Percentiles rank a stretch among this genome's conserved stretches.
These are phyloP conservation scores for Pyrgilauda ruficollis DNA, from an alignment of 2,113 vertebrate genomes.

Conservation along the genomic window DNA sequence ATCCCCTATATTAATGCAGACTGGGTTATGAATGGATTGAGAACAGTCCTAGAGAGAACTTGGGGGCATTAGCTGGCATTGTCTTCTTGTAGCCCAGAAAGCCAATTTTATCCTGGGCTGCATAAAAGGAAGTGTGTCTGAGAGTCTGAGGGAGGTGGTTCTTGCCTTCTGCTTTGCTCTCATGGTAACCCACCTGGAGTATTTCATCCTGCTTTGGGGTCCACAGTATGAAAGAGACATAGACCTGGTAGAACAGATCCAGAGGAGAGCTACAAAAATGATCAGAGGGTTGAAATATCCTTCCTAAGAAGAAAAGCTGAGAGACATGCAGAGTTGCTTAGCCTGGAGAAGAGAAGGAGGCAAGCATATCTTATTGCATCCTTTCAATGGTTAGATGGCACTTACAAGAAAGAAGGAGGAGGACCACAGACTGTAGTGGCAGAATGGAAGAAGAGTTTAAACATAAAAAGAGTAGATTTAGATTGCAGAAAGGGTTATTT, in stretches of 20 bases:
- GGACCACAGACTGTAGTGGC: background rate
- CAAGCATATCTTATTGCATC: background rate
- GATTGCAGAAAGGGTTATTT: background rate
- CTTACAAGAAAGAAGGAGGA: background rate
- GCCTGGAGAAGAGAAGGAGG: background rate
- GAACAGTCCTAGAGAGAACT: background rate
- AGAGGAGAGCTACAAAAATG: background rate
- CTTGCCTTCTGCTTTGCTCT: fast-evolving
- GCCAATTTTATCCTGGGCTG: background rate
- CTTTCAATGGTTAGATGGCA: background rate
- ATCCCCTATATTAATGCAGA: background rate
- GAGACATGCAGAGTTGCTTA: background rate
- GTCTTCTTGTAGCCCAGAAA: background rate
- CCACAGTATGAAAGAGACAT: background rate
- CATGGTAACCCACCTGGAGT: background rate
- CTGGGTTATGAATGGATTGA: background rate
- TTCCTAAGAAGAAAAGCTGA: background rate
- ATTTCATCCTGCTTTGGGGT: background rate
- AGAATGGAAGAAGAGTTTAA: background rate
- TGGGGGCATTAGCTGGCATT: background rate
- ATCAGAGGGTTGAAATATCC: background rate
- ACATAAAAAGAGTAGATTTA: background rate
- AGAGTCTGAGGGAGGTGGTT: background rate
- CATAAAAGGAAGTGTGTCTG: background rate
- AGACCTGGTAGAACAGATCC: background rate